Evolutionary conservation across 1,140 invertebrate genomes (phyloP).

Genomic region (Dendrolimus punctatus): DNA sequence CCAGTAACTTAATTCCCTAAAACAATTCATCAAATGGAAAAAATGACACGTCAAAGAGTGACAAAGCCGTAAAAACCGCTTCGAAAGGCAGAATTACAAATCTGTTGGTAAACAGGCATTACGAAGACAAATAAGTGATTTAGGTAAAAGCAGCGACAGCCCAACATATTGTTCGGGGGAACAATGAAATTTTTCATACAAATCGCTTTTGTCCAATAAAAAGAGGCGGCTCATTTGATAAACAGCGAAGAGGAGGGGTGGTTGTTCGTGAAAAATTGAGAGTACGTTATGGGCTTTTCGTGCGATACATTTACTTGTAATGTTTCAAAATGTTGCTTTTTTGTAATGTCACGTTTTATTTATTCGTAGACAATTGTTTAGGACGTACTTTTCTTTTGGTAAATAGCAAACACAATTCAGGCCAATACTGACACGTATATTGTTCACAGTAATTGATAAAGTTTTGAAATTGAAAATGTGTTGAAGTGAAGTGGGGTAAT

Average conservation of each 20-base stretch:
- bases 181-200: constrained; percentile 29
- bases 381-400: no score
- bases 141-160: constrained; percentile 15
- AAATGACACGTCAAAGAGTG: background rate
- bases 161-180: constrained; percentile 24
- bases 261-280: background rate
- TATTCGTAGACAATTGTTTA: no score
- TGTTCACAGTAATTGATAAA: no score
- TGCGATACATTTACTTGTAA: background rate
- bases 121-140: constrained; percentile 17
- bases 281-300: background rate
- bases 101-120: background rate
- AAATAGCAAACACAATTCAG: no score
- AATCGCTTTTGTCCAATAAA: constrained; percentile 21
- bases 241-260: constrained; percentile 13
- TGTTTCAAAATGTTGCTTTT: background rate
- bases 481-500: no score
- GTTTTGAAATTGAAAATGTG: no score
- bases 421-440: no score
- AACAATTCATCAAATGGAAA: no score
- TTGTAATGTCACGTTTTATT: no score
- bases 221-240: constrained; percentile 13
- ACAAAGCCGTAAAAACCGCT: background rate
- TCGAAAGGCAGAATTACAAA: background rate
- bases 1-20: no score